A percentile compares a stretch with the other conserved stretches of the same genome.
Conservation (phyloP, 2,888 invertebrate species). For the Dicranocentrus wangi region DNA sequence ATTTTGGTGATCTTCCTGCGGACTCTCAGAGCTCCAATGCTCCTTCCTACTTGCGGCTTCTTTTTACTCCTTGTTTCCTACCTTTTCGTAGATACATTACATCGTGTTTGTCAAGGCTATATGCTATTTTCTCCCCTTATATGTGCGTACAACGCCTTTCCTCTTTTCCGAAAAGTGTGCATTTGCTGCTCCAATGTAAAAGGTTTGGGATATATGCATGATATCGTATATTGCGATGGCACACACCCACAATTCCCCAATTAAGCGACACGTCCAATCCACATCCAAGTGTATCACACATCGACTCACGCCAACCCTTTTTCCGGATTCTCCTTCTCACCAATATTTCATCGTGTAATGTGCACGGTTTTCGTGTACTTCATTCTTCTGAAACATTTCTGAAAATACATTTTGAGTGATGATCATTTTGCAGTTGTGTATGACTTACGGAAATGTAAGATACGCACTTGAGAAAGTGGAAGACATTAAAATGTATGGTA, state of each 20-base stretch:
- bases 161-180: too few relatives aligned
- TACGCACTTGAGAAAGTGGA: too few relatives aligned
- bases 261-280: slow-evolving; percentile 46
- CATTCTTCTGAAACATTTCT: too few relatives aligned
- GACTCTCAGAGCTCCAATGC: slow-evolving; percentile 18
- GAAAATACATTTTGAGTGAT: too few relatives aligned
- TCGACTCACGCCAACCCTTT: slow-evolving; percentile 33
- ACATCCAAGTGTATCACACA: slow-evolving; percentile 10
- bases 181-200: too few relatives aligned
- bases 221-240: not conserved
- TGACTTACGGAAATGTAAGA: too few relatives aligned
- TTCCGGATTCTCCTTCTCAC: slow-evolving; percentile 27
- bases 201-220: too few relatives aligned
- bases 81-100: not conserved
- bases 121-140: not conserved
- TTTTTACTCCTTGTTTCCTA: slow-evolving; percentile 3
- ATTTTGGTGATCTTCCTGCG: slow-evolving; percentile 8
- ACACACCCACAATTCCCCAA: slow-evolving; percentile 37
- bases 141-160: too few relatives aligned
- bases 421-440: too few relatives aligned
- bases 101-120: not conserved
- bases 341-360: not conserved
- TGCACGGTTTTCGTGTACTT: too few relatives aligned
- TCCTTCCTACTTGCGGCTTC: slow-evolving; percentile 33
- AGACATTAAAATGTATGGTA: too few relatives aligned